Base-by-base conservation (phyloP, 1,140 invertebrate genomes). In the Drosophila nebulosa region DNA sequence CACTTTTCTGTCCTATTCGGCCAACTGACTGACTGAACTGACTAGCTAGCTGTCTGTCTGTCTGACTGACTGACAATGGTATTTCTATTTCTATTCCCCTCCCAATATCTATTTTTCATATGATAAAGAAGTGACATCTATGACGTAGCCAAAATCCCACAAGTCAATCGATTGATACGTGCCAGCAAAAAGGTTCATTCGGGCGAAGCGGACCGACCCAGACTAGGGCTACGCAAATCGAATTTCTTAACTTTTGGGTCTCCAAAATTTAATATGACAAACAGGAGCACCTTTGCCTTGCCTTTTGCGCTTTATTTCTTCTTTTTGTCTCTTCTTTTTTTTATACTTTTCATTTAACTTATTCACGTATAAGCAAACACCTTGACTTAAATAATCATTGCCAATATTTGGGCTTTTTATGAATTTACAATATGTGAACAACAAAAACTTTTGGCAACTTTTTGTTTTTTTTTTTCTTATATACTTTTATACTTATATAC, bases 341-440 rank as follows among this genome's bases (percentile, higher is more conserved):
- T 74, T 62, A 67, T 61, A 69, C n/a, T n/a, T n/a, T 81, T 71
- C 74, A 71, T 74, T 56, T 7, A 55, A 67, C 62, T 69, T 55
- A 51, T 53, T 78, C 81, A 86, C 81, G 81, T 86, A 78, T 39
- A 57, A 64, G 26, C 51, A 74, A 63, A 51, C 52, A 51, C 63
- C 80, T 86, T 86, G 81, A 63, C 83, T 83, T 64, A 78, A 65
- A 81, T 86, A 88, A 86, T 86, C 77, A 86, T 86, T 86, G 81
- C 81, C 81, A 86, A 86, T 86, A 86, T 85, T 76, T 84, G 79
- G 81, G 61, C 78, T 65, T 72, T 81, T 85, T 85, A 86, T 86
- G 81, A 78, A 88, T 85, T 85, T 75, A 86, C 86, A 65, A 70
- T 64, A 62, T 42, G 30, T 69, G 69, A 77, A 69, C 56, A 69